phyloP scores from a whole-genome alignment of 2,888 invertebrate genomes.

The Allygus modestus region DNA sequence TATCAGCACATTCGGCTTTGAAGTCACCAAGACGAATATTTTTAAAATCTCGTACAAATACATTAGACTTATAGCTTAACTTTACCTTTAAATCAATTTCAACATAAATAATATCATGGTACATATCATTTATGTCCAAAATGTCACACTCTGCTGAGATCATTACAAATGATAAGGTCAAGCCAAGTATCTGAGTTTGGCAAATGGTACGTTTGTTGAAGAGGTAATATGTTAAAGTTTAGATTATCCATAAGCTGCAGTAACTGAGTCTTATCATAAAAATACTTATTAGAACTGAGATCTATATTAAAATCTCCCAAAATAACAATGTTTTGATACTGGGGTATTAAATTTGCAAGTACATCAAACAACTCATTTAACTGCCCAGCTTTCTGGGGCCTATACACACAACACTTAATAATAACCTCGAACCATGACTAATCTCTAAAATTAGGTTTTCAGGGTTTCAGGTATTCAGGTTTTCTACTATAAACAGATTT shows the following conservation, averaged over 20 bases:
- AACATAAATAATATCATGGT: constrained; percentile 17
- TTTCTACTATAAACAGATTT: neutral
- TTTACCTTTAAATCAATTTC: neutral
- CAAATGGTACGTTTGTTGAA: neutral
- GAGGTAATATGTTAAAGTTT: neutral
- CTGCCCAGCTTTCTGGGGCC: too few species aligned
- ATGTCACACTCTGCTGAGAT: neutral
- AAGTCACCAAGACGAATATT: neutral
- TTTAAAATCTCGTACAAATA: constrained; percentile 5
- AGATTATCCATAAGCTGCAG: neutral
- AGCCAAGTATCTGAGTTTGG: neutral
- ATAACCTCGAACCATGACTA: neutral
- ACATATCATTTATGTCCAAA: neutral
- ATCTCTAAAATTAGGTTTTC: constrained; percentile 34
- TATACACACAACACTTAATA: neutral
- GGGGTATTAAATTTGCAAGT: too few species aligned
- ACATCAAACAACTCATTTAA: too few species aligned
- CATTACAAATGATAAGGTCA: constrained; percentile 1
- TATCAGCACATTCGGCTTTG: neutral
- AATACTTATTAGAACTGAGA: too few species aligned
- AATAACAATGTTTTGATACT: too few species aligned
- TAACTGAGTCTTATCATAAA: too few species aligned
- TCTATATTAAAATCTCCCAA: too few species aligned
- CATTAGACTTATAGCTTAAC: neutral
- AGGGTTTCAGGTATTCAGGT: neutral